Evolutionary conservation across 1,140 invertebrate species (phyloP).

Genomic region (Micrasema longulum): DNA sequence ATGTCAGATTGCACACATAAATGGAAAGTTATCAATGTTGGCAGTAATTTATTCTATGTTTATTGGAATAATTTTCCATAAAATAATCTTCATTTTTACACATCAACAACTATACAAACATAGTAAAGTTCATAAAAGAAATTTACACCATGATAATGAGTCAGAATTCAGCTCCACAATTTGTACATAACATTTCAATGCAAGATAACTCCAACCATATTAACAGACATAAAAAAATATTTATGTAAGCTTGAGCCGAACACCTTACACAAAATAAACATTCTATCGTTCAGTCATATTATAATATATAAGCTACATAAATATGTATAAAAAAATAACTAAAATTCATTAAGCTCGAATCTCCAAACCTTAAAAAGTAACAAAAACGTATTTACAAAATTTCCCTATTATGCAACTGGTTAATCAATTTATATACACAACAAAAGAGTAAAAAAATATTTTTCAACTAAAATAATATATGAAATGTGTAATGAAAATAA

Average conservation of each 20-base stretch:
- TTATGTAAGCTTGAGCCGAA: conserved; percentile 9
- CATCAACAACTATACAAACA: conserved; percentile 30
- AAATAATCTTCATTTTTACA: conserved; percentile 1
- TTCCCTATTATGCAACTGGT: not conserved
- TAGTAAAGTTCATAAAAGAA: conserved; percentile 26
- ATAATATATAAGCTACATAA: conserved; percentile 6
- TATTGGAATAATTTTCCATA: conserved; percentile 32
- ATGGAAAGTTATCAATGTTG: conserved; percentile 11
- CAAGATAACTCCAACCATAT: no score
- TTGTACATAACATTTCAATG: conserved; percentile 15
- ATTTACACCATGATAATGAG: conserved; percentile 3
- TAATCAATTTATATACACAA: conserved; percentile 13
- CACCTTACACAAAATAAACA: conserved; percentile 12
- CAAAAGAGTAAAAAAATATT: conserved; percentile 36
- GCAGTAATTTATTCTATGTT: conserved; percentile 12
- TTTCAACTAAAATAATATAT: conserved; percentile 20
- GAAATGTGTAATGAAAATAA: conserved; percentile 34
- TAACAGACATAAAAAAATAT: conserved; percentile 31
- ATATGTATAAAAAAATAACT: conserved; percentile 25
- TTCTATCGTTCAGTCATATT: conserved; percentile 23
- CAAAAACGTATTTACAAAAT: conserved; percentile 32
- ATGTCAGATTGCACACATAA: not conserved
- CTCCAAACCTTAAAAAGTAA: no score
- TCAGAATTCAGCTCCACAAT: not conserved
- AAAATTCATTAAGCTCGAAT: conserved; percentile 10